Evolutionary conservation across 2,113 vertebrate genomes (phyloP).

Genomic region (Oxyura jamaicensis): DNA sequence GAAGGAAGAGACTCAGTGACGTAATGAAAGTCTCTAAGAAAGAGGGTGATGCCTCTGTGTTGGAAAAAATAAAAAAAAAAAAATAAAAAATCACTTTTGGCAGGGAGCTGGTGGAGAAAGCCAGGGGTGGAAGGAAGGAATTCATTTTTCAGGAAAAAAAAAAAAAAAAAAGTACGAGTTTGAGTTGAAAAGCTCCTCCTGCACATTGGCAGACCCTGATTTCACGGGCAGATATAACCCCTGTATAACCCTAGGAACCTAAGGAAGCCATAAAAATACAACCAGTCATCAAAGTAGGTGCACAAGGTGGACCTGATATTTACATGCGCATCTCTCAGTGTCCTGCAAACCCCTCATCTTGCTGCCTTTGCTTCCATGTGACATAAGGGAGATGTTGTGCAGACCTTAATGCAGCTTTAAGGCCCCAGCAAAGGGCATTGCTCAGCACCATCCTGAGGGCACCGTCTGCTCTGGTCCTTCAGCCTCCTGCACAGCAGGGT

Average conservation of each 20-base stretch:
- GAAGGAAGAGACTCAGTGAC: neutral
- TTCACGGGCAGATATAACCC: neutral
- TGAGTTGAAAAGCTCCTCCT: neutral
- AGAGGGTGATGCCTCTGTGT: neutral
- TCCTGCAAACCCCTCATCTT: neutral
- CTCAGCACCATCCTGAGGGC: neutral
- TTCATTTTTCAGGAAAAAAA: too few species aligned
- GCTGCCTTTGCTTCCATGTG: neutral
- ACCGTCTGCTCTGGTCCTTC: neutral
- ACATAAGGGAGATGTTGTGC: neutral
- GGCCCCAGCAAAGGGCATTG: neutral
- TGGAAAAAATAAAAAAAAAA: too few species aligned
- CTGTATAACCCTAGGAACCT: neutral
- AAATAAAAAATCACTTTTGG: too few species aligned
- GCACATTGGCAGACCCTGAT: neutral
- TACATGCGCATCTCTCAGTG: neutral
- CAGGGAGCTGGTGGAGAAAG: neutral
- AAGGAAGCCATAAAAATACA: neutral
- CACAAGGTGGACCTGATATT: neutral
- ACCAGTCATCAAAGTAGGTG: neutral
- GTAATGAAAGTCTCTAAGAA: neutral
- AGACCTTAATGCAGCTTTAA: neutral
- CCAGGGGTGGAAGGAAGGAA: neutral
- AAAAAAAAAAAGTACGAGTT: too few species aligned
- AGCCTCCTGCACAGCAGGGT: neutral